These are phyloP conservation scores for Ectemnius lituratus DNA, from an alignment of 2,888 invertebrate genomes.

Conservation along the genomic window DNA sequence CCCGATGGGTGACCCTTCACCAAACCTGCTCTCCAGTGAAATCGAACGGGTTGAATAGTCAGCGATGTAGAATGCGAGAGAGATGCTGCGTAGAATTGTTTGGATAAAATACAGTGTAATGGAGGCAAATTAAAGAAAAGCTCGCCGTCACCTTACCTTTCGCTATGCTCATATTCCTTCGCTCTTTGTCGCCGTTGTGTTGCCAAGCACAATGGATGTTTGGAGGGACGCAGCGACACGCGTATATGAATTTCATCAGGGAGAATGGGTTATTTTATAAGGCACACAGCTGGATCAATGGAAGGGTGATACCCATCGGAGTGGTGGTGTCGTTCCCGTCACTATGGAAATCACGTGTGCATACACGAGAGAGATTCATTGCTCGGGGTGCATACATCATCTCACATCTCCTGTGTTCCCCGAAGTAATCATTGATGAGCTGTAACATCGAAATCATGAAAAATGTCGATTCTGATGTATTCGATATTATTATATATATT, in stretches of 20 bases:
- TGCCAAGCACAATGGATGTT: background rate
- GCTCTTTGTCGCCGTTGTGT: constrained; percentile 13
- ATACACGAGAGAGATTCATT: constrained; percentile 22
- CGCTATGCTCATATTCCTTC: constrained; percentile 10
- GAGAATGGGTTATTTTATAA: constrained; percentile 8
- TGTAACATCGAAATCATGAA: constrained; percentile 11
- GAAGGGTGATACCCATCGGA: background rate
- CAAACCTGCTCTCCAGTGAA: background rate
- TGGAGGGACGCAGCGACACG: background rate
- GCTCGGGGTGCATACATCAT: constrained; percentile 32
- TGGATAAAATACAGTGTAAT: constrained; percentile 27
- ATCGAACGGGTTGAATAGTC: background rate
- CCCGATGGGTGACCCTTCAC: too few species aligned
- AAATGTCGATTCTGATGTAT: background rate
- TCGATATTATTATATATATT: background rate
- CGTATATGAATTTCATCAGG: constrained; percentile 4
- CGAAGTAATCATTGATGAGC: constrained; percentile 27
- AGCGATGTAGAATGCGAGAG: constrained; percentile 5
- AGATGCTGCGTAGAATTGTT: constrained; percentile 28
- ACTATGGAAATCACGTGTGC: background rate
- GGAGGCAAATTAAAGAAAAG: constrained; percentile 27
- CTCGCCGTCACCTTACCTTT: constrained; percentile 21
- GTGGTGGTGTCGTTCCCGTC: background rate
- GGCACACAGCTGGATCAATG: constrained; percentile 1
- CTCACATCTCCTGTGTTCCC: constrained; percentile 6